Evolutionary conservation across 2,113 vertebrate genomes (phyloP).

Genomic region (Pungitius pungitius): DNA sequence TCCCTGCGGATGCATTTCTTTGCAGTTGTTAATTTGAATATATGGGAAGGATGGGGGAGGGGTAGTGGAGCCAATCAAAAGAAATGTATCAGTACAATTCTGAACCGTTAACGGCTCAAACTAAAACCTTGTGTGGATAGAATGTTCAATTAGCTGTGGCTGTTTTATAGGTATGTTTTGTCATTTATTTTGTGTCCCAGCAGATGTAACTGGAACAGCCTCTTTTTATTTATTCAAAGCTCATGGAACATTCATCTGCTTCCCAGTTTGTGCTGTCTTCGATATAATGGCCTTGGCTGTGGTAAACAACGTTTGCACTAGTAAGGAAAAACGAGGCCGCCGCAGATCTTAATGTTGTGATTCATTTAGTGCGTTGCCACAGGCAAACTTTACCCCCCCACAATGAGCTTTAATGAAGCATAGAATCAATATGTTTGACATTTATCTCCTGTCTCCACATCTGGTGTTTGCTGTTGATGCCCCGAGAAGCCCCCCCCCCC

Average conservation of each 20-base stretch:
- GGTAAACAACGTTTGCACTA: conserved; percentile 59
- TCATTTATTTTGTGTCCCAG: conserved; percentile 5
- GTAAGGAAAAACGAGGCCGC: conserved; percentile 46
- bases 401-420: conserved; percentile 68
- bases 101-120: neutral
- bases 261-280: conserved; percentile 32
- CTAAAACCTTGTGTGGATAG: conserved; percentile 16
- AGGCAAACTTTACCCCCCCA: conserved; percentile 38
- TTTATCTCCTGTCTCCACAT: conserved; percentile 70
- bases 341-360: conserved; percentile 41
- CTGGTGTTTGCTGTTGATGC: conserved; percentile 74
- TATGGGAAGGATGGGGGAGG: neutral
- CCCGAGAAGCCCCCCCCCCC: conserved; percentile 67
- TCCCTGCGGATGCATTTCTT: neutral
- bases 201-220: conserved; percentile 12
- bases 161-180: conserved; percentile 21
- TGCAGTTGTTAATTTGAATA: neutral
- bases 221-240: conserved; percentile 15
- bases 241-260: conserved; percentile 26
- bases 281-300: conserved; percentile 42
- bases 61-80: neutral
- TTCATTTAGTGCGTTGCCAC: conserved; percentile 53
- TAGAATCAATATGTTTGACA: conserved; percentile 70
- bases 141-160: conserved; percentile 25
- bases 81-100: conserved; percentile 4